Evolutionary conservation across 2,888 invertebrate species (phyloP).

Genomic region (Uloborus plumipes): DNA sequence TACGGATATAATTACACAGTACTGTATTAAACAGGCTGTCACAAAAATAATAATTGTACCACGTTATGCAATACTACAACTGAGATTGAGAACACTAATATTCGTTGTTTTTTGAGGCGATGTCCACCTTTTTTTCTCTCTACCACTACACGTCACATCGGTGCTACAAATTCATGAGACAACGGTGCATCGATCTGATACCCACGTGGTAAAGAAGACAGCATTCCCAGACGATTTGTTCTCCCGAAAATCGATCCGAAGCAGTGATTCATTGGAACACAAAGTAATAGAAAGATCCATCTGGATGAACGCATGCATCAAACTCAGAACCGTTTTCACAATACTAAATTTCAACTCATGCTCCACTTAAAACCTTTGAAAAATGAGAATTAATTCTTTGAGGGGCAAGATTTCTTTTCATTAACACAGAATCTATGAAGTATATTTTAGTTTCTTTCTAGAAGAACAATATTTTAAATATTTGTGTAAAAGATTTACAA

Average conservation of each 20-base stretch:
- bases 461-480: no score
- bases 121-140: constrained; percentile 46
- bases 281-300: no score
- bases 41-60: constrained; percentile 54
- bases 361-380: no score
- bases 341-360: no score
- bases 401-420: no score
- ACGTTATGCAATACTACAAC: constrained; percentile 48
- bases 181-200: constrained; percentile 13
- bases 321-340: no score
- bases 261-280: neutral
- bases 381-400: no score
- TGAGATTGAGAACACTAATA: constrained; percentile 56
- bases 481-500: no score
- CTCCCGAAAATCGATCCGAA: constrained; percentile 44
- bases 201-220: constrained; percentile 12
- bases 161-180: constrained; percentile 48
- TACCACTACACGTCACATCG: constrained; percentile 39
- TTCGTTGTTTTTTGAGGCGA: constrained; percentile 62
- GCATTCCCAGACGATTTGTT: constrained; percentile 14
- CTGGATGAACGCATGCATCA: no score
- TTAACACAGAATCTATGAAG: no score
- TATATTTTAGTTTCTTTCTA: no score
- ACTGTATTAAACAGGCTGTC: constrained; percentile 31
- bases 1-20: constrained; percentile 17